Base-by-base conservation (phyloP, 2,888 invertebrate species). In the Meganola albula region DNA sequence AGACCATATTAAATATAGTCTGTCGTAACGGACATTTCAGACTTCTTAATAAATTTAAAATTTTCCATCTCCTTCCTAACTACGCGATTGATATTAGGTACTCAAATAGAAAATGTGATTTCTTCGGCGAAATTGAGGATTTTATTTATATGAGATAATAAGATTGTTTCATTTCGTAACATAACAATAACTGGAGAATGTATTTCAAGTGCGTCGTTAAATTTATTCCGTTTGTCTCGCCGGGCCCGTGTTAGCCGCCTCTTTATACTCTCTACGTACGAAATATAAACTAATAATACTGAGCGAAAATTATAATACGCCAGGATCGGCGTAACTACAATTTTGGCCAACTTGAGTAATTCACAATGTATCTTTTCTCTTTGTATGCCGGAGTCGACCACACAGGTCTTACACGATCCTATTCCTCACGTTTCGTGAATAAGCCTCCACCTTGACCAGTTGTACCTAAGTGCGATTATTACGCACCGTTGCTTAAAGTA, bases 311-410 rank as follows among this genome's bases (percentile, higher is more conserved):
- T 59, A 77, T 75, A 74, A 74, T 70, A 72, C 72, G 69, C 74
- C 67, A 62, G 54, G 59, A 62, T 61, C 53, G 66, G 74, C 75
- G 73, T 74, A 56, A 74, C 69, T 77, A 76, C 66, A 75, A 75
- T 75, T 82, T 80, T 80, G 79, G 79, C 79, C 78, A 68, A 73
- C 73, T 63, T 65, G 80, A 80, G 78, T 77, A 74, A 73, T 74
- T 72, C 70, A 71, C 62, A 63, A 58, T 54, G 53, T 53, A 53
- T 52, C 51, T 53, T 51, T 44, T 48, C 42, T 48, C 51, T 44
- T 39, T 48, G 47, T 46, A 40, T 41, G 36, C 39, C 40, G 48
- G 53, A 48, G 44, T 49, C 48, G 51, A 53, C 43, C 51, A 48
- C 44, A 43, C 40, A 43, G 53, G 46, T 46, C 32, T 43, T 27